Evolutionary conservation across 2,113 vertebrate species (phyloP).

Genomic region (Pseudorectes ferrugineus): DNA sequence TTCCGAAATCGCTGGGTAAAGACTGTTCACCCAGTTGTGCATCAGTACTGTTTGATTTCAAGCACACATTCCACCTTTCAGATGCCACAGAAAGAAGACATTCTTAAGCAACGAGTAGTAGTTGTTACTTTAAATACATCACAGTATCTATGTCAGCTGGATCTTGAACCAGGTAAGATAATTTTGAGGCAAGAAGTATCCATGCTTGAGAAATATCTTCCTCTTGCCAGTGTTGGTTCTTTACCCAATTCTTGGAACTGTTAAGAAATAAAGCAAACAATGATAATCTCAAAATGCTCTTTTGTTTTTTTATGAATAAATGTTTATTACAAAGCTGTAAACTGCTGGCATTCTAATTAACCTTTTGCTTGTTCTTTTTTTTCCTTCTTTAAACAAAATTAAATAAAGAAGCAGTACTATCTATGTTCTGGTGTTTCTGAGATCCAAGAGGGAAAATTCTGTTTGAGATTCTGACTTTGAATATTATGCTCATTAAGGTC

Average conservation of each 20-base stretch:
- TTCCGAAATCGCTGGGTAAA: too few species aligned
- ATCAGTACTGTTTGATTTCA: constrained; percentile 99
- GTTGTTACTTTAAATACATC: constrained; percentile 98
- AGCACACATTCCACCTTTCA: constrained; percentile 93
- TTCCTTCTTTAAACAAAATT: not conserved
- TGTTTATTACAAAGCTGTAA: not conserved
- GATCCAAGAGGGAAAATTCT: not conserved
- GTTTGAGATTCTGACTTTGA: constrained; percentile 22
- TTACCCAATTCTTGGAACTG: not conserved
- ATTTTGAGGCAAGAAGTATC: not conserved
- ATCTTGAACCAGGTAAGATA: constrained; percentile 90
- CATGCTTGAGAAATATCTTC: not conserved
- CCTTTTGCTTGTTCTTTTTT: not conserved
- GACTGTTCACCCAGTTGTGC: constrained; percentile 96
- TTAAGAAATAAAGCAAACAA: not conserved
- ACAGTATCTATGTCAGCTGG: constrained; percentile 97
- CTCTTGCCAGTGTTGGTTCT: not conserved
- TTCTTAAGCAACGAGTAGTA: constrained; percentile 92
- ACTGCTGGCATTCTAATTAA: not conserved
- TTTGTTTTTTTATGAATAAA: not conserved
- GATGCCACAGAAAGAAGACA: constrained; percentile 96
- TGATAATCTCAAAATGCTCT: not conserved
- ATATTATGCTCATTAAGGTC: constrained; percentile 27
- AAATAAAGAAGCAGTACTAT: not conserved
- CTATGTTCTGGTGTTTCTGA: not conserved